Evolutionary conservation across 2,888 invertebrate species (phyloP).

Genomic region (Rapana venosa): DNA sequence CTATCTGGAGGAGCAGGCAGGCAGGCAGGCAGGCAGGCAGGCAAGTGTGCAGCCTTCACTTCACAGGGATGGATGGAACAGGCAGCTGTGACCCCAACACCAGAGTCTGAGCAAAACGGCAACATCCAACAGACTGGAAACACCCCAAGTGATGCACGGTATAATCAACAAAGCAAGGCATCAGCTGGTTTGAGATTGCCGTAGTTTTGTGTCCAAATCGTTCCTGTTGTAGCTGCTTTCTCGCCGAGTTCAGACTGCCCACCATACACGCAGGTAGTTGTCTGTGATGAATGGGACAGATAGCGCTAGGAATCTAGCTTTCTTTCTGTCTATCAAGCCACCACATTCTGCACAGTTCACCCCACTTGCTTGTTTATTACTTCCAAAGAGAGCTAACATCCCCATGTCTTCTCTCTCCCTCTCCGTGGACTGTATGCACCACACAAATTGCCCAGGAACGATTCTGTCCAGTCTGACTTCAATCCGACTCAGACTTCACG

Average conservation of each 20-base stretch:
- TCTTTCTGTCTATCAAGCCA: too few species aligned
- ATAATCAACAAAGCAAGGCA: slow-evolving; percentile 31
- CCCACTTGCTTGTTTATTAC: too few species aligned
- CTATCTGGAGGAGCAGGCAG: too few species aligned
- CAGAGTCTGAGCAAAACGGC: slow-evolving; percentile 5
- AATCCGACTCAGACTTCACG: slow-evolving; percentile 77
- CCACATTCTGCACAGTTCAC: too few species aligned
- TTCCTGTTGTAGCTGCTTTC: not conserved
- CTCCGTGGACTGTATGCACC: not conserved
- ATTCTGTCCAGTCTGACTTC: slow-evolving; percentile 42
- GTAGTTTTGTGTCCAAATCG: not conserved
- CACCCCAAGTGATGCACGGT: slow-evolving; percentile 21
- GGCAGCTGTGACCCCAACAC: not conserved
- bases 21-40: too few species aligned
- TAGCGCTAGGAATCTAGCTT: too few species aligned
- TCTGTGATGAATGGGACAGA: not conserved
- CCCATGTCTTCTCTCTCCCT: not conserved
- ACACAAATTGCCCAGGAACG: not conserved
- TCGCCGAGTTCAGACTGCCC: not conserved
- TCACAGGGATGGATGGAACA: not conserved
- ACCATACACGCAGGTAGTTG: not conserved
- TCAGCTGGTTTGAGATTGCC: slow-evolving; percentile 31
- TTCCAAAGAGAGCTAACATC: too few species aligned
- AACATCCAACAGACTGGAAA: not conserved
- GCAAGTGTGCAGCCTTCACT: too few species aligned